A percentile compares a stretch with the other conserved stretches of the same genome.
Evolutionary conservation across 1,140 invertebrate species (phyloP).

Genomic region (Nephotettix cincticeps): DNA sequence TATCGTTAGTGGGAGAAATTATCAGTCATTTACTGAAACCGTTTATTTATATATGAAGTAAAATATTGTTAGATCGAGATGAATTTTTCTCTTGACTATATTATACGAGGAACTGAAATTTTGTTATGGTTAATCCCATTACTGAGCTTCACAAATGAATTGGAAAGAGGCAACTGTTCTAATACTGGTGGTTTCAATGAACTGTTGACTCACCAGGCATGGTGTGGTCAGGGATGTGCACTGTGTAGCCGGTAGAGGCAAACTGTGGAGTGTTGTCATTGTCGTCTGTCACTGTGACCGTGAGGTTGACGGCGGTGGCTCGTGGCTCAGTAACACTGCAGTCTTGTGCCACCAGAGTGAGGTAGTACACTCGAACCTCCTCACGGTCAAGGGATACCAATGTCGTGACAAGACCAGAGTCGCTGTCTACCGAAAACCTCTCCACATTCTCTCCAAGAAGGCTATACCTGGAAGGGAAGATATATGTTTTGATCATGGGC

Average conservation of each 20-base stretch:
- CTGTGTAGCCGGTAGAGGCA: slow-evolving; percentile 65
- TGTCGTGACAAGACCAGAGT: slow-evolving; percentile 74
- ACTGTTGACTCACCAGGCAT: slow-evolving; percentile 54
- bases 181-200: too few species aligned
- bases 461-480: slow-evolving; percentile 71
- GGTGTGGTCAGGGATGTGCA: slow-evolving; percentile 77
- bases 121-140: too few species aligned
- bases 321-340: slow-evolving; percentile 78
- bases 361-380: slow-evolving; percentile 68
- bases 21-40: too few species aligned
- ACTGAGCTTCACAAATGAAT: too few species aligned
- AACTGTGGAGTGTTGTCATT: slow-evolving; percentile 89
- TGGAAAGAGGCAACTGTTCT: too few species aligned
- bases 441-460: slow-evolving; percentile 76
- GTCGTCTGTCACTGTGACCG: slow-evolving; percentile 73
- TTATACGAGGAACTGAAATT: too few species aligned
- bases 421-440: slow-evolving; percentile 70
- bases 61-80: too few species aligned
- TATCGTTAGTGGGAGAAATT: too few species aligned
- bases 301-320: slow-evolving; percentile 77
- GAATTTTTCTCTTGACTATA: too few species aligned
- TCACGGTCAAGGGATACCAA: slow-evolving; percentile 75
- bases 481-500: too few species aligned
- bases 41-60: too few species aligned
- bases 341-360: slow-evolving; percentile 84